Percentiles rank a stretch among this genome's conserved stretches.
phyloP scores from a whole-genome alignment of 2,888 invertebrate species.

The Apodemia hepburni region DNA sequence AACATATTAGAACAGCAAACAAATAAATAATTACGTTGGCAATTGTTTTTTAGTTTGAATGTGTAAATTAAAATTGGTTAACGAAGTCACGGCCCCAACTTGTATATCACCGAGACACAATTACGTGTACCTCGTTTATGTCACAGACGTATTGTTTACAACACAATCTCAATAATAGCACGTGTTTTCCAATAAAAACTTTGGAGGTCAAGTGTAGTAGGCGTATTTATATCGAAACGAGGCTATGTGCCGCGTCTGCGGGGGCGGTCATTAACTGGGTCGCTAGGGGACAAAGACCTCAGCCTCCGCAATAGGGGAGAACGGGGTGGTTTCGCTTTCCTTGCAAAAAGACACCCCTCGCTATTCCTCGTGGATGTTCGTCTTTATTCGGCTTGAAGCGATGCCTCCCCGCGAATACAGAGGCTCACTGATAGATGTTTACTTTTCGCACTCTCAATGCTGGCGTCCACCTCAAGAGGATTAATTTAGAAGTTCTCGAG shows the following conservation, averaged over 20 bases:
- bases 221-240: slow-evolving; percentile 77
- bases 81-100: not conserved
- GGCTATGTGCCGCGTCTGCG: slow-evolving; percentile 70
- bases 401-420: slow-evolving; percentile 32
- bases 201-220: slow-evolving; percentile 80
- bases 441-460: slow-evolving; percentile 50
- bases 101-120: not conserved
- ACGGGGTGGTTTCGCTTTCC: slow-evolving; percentile 68
- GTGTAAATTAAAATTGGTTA: not conserved
- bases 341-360: slow-evolving; percentile 37
- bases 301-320: slow-evolving; percentile 53
- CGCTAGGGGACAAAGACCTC: slow-evolving; percentile 74
- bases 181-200: slow-evolving; percentile 78
- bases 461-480: slow-evolving; percentile 61
- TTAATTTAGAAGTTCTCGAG: slow-evolving; percentile 64
- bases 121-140: not conserved
- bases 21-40: not conserved
- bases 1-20: not conserved
- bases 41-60: not conserved
- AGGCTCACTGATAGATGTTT: slow-evolving; percentile 53
- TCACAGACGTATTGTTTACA: slow-evolving; percentile 52
- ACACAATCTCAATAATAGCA: slow-evolving; percentile 63
- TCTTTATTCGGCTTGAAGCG: slow-evolving; percentile 44
- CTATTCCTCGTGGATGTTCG: slow-evolving; percentile 38
- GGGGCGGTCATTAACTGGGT: slow-evolving; percentile 79